These are phyloP conservation scores for Cinara cedri DNA, from an alignment of 2,888 invertebrate species.

Conservation along the genomic window DNA sequence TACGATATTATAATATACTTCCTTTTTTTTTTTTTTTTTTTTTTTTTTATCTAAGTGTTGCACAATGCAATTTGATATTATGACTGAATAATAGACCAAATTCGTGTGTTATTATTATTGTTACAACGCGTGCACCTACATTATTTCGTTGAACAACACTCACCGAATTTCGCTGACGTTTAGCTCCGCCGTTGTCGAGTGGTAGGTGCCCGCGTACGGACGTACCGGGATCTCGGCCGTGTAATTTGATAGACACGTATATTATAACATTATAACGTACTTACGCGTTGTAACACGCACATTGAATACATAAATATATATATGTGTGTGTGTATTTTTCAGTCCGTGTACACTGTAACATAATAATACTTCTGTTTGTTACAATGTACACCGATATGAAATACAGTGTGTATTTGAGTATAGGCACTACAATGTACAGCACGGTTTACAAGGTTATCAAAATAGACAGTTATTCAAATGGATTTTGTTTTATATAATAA, in stretches of 20 bases:
- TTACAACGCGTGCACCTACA: neutral
- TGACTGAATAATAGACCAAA: conserved; percentile 49
- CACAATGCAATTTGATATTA: conserved; percentile 54
- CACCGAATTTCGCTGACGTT: conserved; percentile 50
- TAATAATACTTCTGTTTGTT: conserved; percentile 19
- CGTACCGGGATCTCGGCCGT: conserved; percentile 2
- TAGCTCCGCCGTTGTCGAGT: conserved; percentile 21
- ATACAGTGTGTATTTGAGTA: conserved; percentile 1
- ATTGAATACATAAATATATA: conserved; percentile 4
- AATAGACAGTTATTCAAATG: conserved; percentile 37
- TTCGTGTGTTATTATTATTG: conserved; percentile 37
- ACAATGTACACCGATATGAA: neutral
- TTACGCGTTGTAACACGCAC: neutral
- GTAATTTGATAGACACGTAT: conserved; percentile 46
- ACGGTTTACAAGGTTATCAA: conserved; percentile 18
- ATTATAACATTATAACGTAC: neutral
- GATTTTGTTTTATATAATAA: conserved; percentile 12
- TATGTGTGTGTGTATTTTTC: neutral
- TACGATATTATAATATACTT: neutral
- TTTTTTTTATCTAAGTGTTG: conserved; percentile 10
- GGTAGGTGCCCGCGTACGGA: too few relatives aligned
- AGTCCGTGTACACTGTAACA: neutral
- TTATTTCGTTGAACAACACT: conserved; percentile 5
- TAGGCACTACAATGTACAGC: too few relatives aligned
- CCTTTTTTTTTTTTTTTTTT: too few relatives aligned